These are phyloP conservation scores for Porphyrio hochstetteri DNA, from an alignment of 2,113 vertebrate genomes.

Conservation along the genomic window DNA sequence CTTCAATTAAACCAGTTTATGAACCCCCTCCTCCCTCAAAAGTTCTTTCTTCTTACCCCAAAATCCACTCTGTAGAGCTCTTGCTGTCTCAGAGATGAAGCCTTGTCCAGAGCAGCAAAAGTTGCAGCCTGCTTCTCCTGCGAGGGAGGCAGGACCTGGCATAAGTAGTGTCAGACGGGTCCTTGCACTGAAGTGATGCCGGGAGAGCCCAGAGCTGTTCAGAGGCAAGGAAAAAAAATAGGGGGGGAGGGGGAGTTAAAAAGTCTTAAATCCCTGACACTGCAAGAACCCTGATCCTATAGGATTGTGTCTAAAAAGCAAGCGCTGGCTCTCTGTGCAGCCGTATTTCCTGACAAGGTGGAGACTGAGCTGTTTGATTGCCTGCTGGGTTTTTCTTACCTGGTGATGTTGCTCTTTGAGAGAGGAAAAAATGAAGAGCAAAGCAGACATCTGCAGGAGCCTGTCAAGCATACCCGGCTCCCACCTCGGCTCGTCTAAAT, in stretches of 20 bases:
- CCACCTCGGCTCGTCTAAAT: background rate
- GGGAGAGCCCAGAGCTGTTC: slow-evolving; percentile 51
- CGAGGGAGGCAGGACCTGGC: slow-evolving; percentile 63
- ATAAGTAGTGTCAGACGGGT: slow-evolving; percentile 64
- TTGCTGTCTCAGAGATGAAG: background rate
- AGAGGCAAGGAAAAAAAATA: background rate
- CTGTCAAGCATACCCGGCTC: background rate
- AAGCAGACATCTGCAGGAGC: background rate
- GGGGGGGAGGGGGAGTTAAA: slow-evolving; percentile 3
- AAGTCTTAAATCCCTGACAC: slow-evolving; percentile 74
- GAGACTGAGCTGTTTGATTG: background rate
- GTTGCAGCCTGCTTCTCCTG: slow-evolving; percentile 60
- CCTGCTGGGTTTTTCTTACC: slow-evolving; percentile 36
- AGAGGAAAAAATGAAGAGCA: background rate
- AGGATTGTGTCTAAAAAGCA: background rate
- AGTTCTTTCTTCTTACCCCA: slow-evolving; percentile 57
- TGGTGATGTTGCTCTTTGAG: background rate
- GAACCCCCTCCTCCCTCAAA: background rate
- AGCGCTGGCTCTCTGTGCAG: background rate
- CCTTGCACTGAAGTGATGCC: slow-evolving; percentile 46
- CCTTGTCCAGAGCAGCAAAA: slow-evolving; percentile 41
- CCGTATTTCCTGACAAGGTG: background rate
- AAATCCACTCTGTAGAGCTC: background rate
- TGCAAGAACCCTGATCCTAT: slow-evolving; percentile 66
- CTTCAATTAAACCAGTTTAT: background rate